Base-by-base conservation (phyloP, 2,888 invertebrate genomes). In the Chouioia cunea region DNA sequence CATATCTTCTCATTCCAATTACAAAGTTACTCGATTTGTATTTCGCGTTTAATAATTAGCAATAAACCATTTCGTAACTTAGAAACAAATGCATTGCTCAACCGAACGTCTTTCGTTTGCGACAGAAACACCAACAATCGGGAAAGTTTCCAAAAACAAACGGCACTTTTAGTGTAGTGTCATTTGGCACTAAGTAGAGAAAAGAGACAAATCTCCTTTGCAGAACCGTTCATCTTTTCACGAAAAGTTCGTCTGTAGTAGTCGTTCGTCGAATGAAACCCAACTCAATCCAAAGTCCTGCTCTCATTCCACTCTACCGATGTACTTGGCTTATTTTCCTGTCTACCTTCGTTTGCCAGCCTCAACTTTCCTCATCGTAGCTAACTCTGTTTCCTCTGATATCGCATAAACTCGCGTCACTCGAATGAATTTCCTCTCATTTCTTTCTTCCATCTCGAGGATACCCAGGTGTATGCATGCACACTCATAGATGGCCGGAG, bases 151-250 rank as follows among this genome's bases (percentile, higher is more conserved):
- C 15, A 27, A 50, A 6, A 46, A 43, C 27, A 64, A n/a, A 64
- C 59, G 46, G 59, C 22, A 59, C 47, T 52, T 65, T 46, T 46
- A 52, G 43, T 44, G 50, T 46, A 57, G 50, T 60, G 36, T 66
- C 66, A 46, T 63, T 71, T 53, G 63, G 60, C 63, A 60, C 58
- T 71, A 66, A 71, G 58, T 57, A 50, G 65, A 69, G 64, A 44
- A 48, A 65, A 62, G 54, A 56, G 52, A 52, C 23, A 52, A 62
- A 71, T 66, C 48, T 47, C 58, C 57, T 66, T 71, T 60, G 63
- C 43, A 56, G 47, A 62, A 70, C 57, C 8, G 58, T 23, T 27
- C 22, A 3, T 59, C 36, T 60, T 56, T 47, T 14, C n/a, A 14
- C 27, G 15, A 69, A 64, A n/a, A 64, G 44, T 64, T 70, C 12